A percentile compares a stretch with the other conserved stretches of the same genome.
Evolutionary conservation across 2,888 invertebrate genomes (phyloP).

Genomic region (Cheiracanthium punctorium): DNA sequence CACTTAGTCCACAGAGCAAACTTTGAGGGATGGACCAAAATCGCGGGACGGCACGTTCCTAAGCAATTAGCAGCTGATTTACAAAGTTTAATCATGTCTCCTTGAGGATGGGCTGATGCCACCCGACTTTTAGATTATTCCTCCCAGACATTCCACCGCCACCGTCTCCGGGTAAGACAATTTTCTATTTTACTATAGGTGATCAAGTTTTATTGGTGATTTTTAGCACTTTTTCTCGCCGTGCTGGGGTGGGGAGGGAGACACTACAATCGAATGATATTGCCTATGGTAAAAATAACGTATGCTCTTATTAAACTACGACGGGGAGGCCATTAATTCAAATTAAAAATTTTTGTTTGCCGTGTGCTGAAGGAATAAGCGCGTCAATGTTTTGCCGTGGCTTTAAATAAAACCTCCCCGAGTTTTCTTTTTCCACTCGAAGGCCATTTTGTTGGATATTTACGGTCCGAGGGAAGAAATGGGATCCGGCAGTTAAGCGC

Average conservation of each 20-base stretch:
- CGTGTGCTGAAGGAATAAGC: constrained; percentile 58
- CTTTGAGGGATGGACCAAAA: constrained; percentile 68
- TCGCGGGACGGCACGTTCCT: constrained; percentile 59
- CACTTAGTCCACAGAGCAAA: constrained; percentile 67
- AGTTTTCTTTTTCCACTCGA: not conserved
- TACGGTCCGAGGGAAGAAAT: constrained; percentile 63
- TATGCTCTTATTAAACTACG: constrained; percentile 56
- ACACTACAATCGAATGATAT: constrained; percentile 53
- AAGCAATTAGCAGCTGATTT: constrained; percentile 70
- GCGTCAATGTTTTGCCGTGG: constrained; percentile 61
- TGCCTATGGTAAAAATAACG: constrained; percentile 57
- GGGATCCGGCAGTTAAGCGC: constrained; percentile 69
- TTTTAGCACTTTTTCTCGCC: constrained; percentile 60
- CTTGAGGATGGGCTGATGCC: constrained; percentile 14
- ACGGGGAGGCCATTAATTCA: constrained; percentile 60
- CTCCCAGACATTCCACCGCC: constrained; percentile 45
- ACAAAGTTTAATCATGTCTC: constrained; percentile 70
- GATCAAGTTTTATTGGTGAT: constrained; percentile 69
- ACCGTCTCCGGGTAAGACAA: constrained; percentile 28
- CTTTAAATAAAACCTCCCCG: constrained; percentile 19
- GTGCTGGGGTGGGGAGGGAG: not conserved
- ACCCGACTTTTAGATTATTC: constrained; percentile 36
- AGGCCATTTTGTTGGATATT: constrained; percentile 54
- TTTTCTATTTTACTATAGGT: constrained; percentile 66
- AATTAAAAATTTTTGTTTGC: constrained; percentile 69